phyloP scores from a whole-genome alignment of 2,888 invertebrate species.

The Conistra vaccinii region DNA sequence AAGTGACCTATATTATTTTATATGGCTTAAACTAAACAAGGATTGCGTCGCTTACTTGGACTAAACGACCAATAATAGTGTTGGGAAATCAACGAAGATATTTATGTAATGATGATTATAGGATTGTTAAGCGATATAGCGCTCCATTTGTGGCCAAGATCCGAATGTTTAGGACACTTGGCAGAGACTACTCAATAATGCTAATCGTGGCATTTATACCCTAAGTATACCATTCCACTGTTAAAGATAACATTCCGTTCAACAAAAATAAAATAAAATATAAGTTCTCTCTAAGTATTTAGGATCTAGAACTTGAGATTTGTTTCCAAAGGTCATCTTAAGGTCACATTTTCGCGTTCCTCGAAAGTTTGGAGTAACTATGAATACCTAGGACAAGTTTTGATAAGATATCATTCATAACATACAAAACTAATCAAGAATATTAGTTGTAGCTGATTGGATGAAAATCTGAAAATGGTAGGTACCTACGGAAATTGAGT shows the following conservation, averaged over 20 bases:
- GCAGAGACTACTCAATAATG: conserved; percentile 16
- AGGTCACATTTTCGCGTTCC: conserved; percentile 4
- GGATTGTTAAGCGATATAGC: conserved; percentile 23
- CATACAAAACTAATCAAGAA: background rate
- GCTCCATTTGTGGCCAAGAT: conserved; percentile 14
- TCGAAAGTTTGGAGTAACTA: conserved; percentile 6
- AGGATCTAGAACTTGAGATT: conserved; percentile 24
- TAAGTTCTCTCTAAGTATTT: conserved; percentile 13
- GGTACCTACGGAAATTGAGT: background rate
- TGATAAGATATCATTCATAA: conserved; percentile 1
- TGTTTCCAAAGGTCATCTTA: conserved; percentile 29
- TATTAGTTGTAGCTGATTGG: background rate
- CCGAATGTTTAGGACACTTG: conserved; percentile 10
- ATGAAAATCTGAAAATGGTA: background rate
- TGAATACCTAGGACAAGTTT: background rate
- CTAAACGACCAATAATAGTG: conserved; percentile 17
- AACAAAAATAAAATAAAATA: conserved; percentile 26
- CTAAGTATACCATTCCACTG: background rate
- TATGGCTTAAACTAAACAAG: conserved; percentile 44
- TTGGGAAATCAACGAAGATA: conserved; percentile 5
- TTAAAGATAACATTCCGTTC: conserved; percentile 16
- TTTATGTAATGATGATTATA: conserved; percentile 14
- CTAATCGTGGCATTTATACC: conserved; percentile 30
- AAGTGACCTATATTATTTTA: conserved; percentile 62
- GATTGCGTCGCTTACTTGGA: conserved; percentile 38